phyloP scores from a whole-genome alignment of 2,797 vertebrate genomes.

The Parauchenoglanis ngamensis region DNA sequence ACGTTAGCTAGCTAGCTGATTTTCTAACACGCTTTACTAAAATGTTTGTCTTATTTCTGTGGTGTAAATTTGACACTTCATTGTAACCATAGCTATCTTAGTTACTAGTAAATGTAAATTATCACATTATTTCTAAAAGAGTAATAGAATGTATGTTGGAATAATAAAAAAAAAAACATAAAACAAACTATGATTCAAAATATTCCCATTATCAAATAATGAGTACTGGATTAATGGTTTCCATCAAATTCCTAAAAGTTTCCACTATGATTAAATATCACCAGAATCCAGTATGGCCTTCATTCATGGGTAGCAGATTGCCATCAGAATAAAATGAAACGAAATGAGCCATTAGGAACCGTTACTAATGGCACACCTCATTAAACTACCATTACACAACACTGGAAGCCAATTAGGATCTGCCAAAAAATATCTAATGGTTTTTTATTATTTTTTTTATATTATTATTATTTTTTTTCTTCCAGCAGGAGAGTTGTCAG shows the following conservation, averaged over 20 bases:
- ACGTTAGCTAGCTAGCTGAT: too few species aligned
- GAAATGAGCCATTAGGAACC: conserved; percentile 24
- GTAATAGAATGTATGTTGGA: not conserved
- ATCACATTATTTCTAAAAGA: not conserved
- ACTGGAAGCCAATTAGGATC: conserved; percentile 23
- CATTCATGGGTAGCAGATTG: conserved; percentile 17
- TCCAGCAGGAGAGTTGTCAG: not conserved
- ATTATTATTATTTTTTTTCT: not conserved
- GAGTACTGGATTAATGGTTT: not conserved
- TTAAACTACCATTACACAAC: conserved; percentile 29
- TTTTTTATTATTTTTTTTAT: too few species aligned
- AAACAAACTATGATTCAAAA: not conserved
- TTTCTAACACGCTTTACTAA: too few species aligned
- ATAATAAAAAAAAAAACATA: not conserved
- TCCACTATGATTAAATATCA: not conserved
- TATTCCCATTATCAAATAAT: not conserved
- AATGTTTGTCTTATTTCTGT: too few species aligned
- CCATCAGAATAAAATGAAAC: conserved; percentile 19
- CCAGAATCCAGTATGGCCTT: conserved; percentile 5
- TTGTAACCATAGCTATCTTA: not conserved
- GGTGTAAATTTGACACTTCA: too few species aligned
- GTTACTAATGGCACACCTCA: conserved; percentile 13
- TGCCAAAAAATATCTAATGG: not conserved
- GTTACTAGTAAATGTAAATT: not conserved
- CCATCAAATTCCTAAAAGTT: not conserved